A percentile compares a stretch with the other conserved stretches of the same genome.
These are phyloP conservation scores for Leptinotarsa tumamoca DNA, from an alignment of 2,888 invertebrate genomes.

Conservation along the genomic window DNA sequence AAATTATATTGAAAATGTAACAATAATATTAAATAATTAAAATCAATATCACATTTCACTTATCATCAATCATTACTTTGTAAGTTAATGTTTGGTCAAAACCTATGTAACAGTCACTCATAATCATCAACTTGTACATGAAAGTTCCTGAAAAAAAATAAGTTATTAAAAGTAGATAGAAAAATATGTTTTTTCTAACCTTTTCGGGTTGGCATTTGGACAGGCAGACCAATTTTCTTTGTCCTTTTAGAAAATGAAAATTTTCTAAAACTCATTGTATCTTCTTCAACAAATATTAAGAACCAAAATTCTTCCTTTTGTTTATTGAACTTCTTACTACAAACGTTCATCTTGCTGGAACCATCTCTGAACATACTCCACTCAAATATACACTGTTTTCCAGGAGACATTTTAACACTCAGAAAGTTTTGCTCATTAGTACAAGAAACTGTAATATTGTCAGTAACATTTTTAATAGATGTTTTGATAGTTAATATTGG, in stretches of 20 bases:
- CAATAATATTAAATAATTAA: slow-evolving; percentile 6
- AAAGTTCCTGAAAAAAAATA: slow-evolving; percentile 73
- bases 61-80: slow-evolving; percentile 45
- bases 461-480: slow-evolving; percentile 45
- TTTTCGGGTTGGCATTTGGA: slow-evolving; percentile 72
- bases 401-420: slow-evolving; percentile 30
- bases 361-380: slow-evolving; percentile 57
- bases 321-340: slow-evolving; percentile 91
- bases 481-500: slow-evolving; percentile 59
- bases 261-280: slow-evolving; percentile 82
- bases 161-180: slow-evolving; percentile 20
- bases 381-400: slow-evolving; percentile 55
- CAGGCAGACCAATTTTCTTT: slow-evolving; percentile 68
- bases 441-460: slow-evolving; percentile 33
- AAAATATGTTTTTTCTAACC: slow-evolving; percentile 61
- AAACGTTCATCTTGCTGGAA: slow-evolving; percentile 68
- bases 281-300: slow-evolving; percentile 80
- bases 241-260: slow-evolving; percentile 73
- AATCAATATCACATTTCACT: slow-evolving; percentile 20
- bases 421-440: slow-evolving; percentile 29
- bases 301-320: slow-evolving; percentile 98
- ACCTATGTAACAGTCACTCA: slow-evolving; percentile 94
- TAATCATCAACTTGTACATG: slow-evolving; percentile 83
- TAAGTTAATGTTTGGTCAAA: slow-evolving; percentile 86
- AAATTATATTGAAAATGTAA: slow-evolving; percentile 5